A percentile compares a stretch with the other conserved stretches of the same genome.
These are phyloP conservation scores for Tachuris rubrigastra DNA, from an alignment of 2,113 vertebrate species.

Conservation along the genomic window DNA sequence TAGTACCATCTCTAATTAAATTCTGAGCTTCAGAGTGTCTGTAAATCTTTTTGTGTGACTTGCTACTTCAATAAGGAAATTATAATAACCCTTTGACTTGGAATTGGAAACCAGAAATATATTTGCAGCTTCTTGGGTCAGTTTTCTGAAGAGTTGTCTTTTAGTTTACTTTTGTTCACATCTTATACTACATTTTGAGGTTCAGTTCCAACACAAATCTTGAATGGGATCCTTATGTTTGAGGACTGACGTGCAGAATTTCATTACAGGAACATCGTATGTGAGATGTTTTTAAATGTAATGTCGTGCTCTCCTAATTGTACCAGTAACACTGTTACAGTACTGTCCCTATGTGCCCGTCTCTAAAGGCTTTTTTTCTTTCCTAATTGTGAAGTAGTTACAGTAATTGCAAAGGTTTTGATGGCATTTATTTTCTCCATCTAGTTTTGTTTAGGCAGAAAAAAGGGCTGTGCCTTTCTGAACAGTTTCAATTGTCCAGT, in stretches of 20 bases:
- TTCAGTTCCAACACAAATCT: not conserved
- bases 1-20: not conserved
- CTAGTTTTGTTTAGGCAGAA: not conserved
- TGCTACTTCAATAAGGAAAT: not conserved
- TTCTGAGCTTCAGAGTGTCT: not conserved
- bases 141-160: not conserved
- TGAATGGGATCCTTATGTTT: not conserved
- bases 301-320: not conserved
- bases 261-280: accelerated
- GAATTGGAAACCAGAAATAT: not conserved
- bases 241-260: not conserved
- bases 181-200: not conserved
- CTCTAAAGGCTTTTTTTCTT: not conserved
- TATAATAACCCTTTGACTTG: not conserved
- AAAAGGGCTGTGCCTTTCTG: not conserved
- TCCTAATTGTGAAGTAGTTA: not conserved
- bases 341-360: not conserved
- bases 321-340: not conserved
- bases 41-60: not conserved
- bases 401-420: not conserved
- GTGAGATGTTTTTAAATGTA: not conserved
- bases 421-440: not conserved
- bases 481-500: not conserved
- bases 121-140: not conserved
- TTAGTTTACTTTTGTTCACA: not conserved